Evolutionary conservation across 2,113 vertebrate species (phyloP).

Genomic region (Rhinichthys klamathensis): DNA sequence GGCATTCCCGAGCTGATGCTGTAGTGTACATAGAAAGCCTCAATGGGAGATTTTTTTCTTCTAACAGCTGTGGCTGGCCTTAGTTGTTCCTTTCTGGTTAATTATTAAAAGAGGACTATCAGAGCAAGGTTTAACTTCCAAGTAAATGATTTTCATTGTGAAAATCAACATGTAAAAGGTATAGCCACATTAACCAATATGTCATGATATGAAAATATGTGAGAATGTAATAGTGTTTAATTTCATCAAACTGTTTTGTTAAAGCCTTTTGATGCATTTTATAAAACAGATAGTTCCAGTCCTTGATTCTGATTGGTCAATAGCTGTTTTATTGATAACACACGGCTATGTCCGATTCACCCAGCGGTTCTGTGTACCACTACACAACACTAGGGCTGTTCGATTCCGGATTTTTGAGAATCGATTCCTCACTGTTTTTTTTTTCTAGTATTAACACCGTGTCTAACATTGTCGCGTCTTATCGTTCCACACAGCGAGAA

Average conservation of each 20-base stretch:
- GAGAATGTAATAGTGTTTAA: neutral
- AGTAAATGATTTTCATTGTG: constrained; percentile 10
- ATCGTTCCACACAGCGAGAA: no score
- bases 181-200: neutral
- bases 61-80: neutral
- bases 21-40: neutral
- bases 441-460: no score
- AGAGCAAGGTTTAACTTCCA: constrained; percentile 9
- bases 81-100: constrained; percentile 1
- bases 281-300: no score
- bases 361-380: no score
- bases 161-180: neutral
- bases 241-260: neutral
- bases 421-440: no score
- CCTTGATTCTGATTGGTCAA: no score
- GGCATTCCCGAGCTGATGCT: neutral
- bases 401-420: no score
- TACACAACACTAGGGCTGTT: no score
- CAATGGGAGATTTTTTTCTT: neutral
- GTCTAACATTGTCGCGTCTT: no score
- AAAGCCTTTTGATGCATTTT: neutral
- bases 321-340: no score
- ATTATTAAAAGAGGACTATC: constrained; percentile 1
- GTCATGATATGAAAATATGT: no score
- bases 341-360: no score